Base-by-base conservation (phyloP, 1,140 invertebrate species). In the Drosophila lowei region DNA sequence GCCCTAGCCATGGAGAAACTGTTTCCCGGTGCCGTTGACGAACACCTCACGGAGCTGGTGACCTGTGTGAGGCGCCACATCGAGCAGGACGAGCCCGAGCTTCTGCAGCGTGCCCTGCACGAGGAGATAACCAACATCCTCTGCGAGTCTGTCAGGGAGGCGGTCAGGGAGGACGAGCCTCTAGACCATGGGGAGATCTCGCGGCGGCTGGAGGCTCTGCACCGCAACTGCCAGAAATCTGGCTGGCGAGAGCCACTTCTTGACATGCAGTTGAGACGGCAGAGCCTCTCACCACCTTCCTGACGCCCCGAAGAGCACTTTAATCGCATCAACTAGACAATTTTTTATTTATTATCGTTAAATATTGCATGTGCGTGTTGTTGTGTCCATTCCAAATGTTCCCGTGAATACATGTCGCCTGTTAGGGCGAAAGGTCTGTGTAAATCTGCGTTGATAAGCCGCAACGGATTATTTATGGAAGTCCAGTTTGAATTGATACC, bases 31-130 rank as follows among this genome's bases (percentile, higher is more conserved):
- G 93, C 94, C 0, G 61, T 94, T 9, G 96, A 96, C 85, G 93
- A 94, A 8, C 97, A 98, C 92, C 92, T 98, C 3, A 96, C 95
- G 90, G 91, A 93, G 48, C 90, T 98, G 21, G 97, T 98, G 91
- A 52, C 52, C 1, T 76, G 64, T 28, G 75, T 90, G 0, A 50
- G 63, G 25, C 52, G 48, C 0, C 47, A 50, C n/a, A 86, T 90
- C 28, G 54, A 90, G 85, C 56, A 93, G 92, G 73, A 94, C 95
- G 38, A 93, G 86, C 74, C 90, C 71, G 64, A 43, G 85, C 38
- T 86, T 7, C 53, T 90, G 25, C 62, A 74, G 13, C 58, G 64
- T 2, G 84, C 76, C 0, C 34, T 90, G n/a, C 56, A 52, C 6
- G 15, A 55, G 0, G 71, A 90, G 65, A 84, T 90, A 0, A 6